A percentile compares a stretch with the other conserved stretches of the same genome.
Evolutionary conservation across 2,888 invertebrate species (phyloP).

Genomic region (Habroteleia sp.): DNA sequence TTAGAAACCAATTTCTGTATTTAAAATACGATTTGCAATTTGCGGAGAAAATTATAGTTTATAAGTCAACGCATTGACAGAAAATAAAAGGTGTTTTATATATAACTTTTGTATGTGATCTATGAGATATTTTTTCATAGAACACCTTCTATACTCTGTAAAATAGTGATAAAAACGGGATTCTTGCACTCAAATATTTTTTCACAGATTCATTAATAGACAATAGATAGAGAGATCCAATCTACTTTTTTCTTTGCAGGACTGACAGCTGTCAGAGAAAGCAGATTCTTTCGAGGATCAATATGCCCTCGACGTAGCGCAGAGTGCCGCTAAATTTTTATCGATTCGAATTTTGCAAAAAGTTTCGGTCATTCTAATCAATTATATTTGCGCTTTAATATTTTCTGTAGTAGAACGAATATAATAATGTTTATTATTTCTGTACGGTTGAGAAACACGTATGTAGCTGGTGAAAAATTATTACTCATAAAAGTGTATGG

Average conservation of each 20-base stretch:
- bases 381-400: conserved; percentile 24
- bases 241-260: conserved; percentile 34
- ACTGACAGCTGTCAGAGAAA: conserved; percentile 51
- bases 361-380: conserved; percentile 26
- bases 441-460: not conserved
- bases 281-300: conserved; percentile 21
- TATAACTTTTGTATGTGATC: no score
- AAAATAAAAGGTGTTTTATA: no score
- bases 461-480: conserved; percentile 42
- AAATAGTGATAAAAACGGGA: no score
- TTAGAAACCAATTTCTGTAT: no score
- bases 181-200: no score
- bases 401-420: conserved; percentile 24
- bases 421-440: conserved; percentile 48
- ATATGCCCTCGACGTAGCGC: conserved; percentile 7
- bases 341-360: conserved; percentile 3
- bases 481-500: conserved; percentile 49
- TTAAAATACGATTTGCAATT: no score
- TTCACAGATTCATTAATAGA: conserved; percentile 22
- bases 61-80: no score
- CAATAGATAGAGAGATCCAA: conserved; percentile 56
- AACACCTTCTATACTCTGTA: no score
- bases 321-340: conserved; percentile 5
- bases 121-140: no score
- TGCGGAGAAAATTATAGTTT: no score